Percentiles rank a stretch among this genome's conserved stretches.
Evolutionary conservation across 1,140 invertebrate species (phyloP).

Genomic region (Apis cerana): DNA sequence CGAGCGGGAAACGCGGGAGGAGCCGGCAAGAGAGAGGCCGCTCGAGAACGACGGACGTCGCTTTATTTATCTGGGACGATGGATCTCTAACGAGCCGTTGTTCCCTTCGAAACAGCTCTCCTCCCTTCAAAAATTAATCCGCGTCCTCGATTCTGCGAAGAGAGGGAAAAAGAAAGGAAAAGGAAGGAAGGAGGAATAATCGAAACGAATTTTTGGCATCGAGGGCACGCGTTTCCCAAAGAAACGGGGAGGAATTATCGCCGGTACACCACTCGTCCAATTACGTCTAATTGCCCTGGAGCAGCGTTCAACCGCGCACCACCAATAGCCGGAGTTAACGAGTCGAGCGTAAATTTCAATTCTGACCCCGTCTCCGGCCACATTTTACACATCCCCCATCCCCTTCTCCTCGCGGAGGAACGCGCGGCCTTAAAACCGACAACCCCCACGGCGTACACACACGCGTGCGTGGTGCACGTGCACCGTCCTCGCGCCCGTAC

Average conservation of each 20-base stretch:
- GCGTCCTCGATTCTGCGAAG: neutral
- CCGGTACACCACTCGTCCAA: neutral
- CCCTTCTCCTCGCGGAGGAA: neutral
- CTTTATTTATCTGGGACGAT: conserved; percentile 12
- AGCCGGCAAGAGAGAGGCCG: conserved; percentile 2
- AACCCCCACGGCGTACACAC: conserved; percentile 20
- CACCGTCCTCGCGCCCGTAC: neutral
- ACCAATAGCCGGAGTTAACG: conserved; percentile 20
- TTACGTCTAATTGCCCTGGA: conserved; percentile 37
- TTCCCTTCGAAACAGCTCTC: neutral
- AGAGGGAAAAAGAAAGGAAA: too few species aligned
- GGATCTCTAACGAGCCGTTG: conserved; percentile 18
- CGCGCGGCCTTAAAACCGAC: conserved; percentile 29
- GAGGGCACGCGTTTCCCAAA: neutral
- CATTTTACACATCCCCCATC: neutral
- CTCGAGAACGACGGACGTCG: too few species aligned
- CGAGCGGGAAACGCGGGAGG: conserved; percentile 25
- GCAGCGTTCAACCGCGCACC: neutral
- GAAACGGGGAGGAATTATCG: neutral
- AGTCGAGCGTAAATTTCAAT: conserved; percentile 37
- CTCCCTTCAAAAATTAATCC: conserved; percentile 17
- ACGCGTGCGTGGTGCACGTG: conserved; percentile 6
- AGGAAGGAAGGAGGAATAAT: too few species aligned
- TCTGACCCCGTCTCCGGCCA: conserved; percentile 4
- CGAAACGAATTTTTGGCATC: neutral